Conservation (phyloP, 64 coral and sea anemone species). For the Actinia equina region DNA sequence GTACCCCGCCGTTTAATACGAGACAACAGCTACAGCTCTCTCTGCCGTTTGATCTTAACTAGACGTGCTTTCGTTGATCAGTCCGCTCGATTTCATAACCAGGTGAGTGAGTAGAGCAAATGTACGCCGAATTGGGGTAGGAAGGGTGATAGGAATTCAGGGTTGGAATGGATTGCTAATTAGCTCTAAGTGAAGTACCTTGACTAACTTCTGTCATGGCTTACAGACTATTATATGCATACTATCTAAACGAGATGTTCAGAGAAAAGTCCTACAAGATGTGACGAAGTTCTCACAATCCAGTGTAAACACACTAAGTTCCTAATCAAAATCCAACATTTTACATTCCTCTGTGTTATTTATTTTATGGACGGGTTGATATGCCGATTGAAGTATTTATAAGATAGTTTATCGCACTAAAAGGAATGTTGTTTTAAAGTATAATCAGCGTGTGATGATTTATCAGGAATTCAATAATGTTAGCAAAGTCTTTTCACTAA, state of each 20-base stretch:
- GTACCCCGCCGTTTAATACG: background rate
- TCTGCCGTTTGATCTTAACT: background rate
- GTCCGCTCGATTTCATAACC: background rate
- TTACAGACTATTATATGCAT: background rate
- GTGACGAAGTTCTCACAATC: too few relatives aligned
- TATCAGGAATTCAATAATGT: background rate
- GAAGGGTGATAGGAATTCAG: background rate
- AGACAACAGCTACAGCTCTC: background rate
- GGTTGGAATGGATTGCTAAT: background rate
- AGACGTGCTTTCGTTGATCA: background rate
- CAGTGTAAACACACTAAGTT: background rate
- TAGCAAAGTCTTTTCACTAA: background rate
- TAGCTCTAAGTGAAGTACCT: background rate
- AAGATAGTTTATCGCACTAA: background rate
- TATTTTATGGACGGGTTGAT: background rate
- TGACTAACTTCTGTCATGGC: background rate
- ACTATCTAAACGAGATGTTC: background rate
- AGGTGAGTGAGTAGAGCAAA: background rate
- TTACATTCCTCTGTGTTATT: background rate
- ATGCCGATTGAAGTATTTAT: slow-evolving; percentile 1
- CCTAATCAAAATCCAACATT: slow-evolving; percentile 1
- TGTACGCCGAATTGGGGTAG: background rate
- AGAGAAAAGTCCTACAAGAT: background rate
- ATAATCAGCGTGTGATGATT: background rate
- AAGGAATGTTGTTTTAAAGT: background rate